Percentiles rank a stretch among this genome's conserved stretches.
Conservation (phyloP, 2,113 vertebrate species). For the Oncorhynchus nerka region DNA sequence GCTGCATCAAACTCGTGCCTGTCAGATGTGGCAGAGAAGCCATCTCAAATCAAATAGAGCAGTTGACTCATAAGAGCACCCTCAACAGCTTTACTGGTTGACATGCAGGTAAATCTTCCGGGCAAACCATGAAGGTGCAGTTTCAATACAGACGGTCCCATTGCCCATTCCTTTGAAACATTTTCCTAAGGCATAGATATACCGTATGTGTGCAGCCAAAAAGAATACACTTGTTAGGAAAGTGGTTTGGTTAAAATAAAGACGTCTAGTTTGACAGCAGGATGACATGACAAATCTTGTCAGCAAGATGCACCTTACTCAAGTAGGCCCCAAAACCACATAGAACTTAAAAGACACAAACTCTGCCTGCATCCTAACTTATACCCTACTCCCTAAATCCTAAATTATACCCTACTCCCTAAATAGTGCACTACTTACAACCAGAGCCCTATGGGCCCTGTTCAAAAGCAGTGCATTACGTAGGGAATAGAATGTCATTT, state of each 20-base stretch:
- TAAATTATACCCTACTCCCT: too few species aligned
- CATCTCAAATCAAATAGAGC: constrained; percentile 1
- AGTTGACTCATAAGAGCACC: not conserved
- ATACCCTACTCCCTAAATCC: too few species aligned
- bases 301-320: too few species aligned
- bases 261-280: too few species aligned
- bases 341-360: not conserved
- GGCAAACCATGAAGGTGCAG: not conserved
- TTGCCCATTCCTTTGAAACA: not conserved
- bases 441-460: too few species aligned
- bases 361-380: too few species aligned
- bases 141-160: not conserved
- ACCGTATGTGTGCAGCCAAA: not conserved
- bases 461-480: too few species aligned
- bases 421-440: too few species aligned
- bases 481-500: not conserved
- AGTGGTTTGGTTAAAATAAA: too few species aligned
- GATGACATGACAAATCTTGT: too few species aligned
- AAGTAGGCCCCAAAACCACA: not conserved
- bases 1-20: constrained; percentile 22
- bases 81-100: not conserved
- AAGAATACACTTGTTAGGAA: too few species aligned
- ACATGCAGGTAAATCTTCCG: not conserved
- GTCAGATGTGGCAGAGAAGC: constrained; percentile 11
- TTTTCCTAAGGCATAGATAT: not conserved